Evolutionary conservation across 2,888 invertebrate species (phyloP).

Genomic region (Synanthedon myopaeformis): DNA sequence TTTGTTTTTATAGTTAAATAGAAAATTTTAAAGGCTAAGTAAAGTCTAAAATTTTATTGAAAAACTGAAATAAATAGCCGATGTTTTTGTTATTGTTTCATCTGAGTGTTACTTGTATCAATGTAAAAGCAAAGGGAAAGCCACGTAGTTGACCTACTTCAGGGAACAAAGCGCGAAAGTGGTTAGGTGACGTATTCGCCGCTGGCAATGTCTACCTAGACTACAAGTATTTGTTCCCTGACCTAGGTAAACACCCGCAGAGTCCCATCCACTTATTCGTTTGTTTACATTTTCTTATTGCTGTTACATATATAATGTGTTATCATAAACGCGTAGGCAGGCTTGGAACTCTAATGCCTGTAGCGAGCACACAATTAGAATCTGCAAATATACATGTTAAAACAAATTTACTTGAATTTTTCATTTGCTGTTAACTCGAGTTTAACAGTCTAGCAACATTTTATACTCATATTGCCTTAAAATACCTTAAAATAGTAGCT

Average conservation of each 20-base stretch:
- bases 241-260: slow-evolving; percentile 10
- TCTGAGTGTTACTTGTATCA: background rate
- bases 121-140: slow-evolving; percentile 4
- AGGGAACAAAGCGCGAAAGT: slow-evolving; percentile 8
- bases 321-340: too few relatives aligned
- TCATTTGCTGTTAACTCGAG: too few relatives aligned
- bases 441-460: too few relatives aligned
- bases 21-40: too few relatives aligned
- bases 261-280: slow-evolving; percentile 3
- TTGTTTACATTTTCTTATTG: slow-evolving; percentile 9
- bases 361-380: too few relatives aligned
- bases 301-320: slow-evolving; percentile 1
- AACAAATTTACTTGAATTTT: too few relatives aligned
- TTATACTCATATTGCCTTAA: too few relatives aligned
- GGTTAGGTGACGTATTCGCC: slow-evolving; percentile 10
- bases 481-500: too few relatives aligned
- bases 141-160: slow-evolving; percentile 10
- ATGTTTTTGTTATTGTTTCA: background rate
- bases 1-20: too few relatives aligned
- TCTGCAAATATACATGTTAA: too few relatives aligned
- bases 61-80: background rate
- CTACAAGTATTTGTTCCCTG: slow-evolving; percentile 7
- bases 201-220: slow-evolving; percentile 4
- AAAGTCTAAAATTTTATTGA: too few relatives aligned
- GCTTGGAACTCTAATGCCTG: too few relatives aligned